These are phyloP conservation scores for Cryptops parisi DNA, from an alignment of 2,888 invertebrate genomes.

Conservation along the genomic window DNA sequence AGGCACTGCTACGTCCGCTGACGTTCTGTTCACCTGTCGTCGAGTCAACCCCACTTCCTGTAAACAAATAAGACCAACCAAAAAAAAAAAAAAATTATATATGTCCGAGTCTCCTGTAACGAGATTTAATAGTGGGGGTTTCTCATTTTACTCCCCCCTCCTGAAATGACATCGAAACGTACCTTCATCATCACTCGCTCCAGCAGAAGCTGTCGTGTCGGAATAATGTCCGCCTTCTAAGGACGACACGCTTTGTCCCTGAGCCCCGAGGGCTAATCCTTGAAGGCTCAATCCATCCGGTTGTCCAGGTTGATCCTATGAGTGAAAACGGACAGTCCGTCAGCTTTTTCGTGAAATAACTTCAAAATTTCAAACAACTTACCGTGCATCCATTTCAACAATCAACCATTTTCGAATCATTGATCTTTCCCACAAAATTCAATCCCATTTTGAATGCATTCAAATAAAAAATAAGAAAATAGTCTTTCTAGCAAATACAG, in stretches of 20 bases:
- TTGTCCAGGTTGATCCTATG: conserved; percentile 14
- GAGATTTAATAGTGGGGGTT: no score
- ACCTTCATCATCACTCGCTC: conserved; percentile 85
- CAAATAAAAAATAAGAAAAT: no score
- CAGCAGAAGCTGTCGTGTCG: conserved; percentile 70
- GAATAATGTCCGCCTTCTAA: conserved; percentile 43
- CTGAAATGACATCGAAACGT: no score
- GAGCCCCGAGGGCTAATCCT: conserved; percentile 7
- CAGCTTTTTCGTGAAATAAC: conserved; percentile 2
- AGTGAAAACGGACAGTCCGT: no score
- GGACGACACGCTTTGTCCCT: conserved; percentile 11
- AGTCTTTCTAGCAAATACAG: no score
- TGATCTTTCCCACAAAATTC: no score
- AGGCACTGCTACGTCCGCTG: conserved; percentile 84
- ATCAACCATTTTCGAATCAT: neutral
- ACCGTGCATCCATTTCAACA: neutral
- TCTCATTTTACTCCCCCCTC: no score
- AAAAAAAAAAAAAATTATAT: neutral
- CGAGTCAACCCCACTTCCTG: conserved; percentile 81
- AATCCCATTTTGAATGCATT: no score
- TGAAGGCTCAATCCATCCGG: conserved; percentile 7
- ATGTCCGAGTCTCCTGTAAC: no score
- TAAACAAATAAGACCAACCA: conserved; percentile 27
- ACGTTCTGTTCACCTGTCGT: conserved; percentile 71
- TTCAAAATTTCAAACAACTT: neutral